Evolutionary conservation across 2,888 invertebrate genomes (phyloP), one percentile per base, ranked within the genome.

Genomic region (Hypolimnas misippus): DNA sequence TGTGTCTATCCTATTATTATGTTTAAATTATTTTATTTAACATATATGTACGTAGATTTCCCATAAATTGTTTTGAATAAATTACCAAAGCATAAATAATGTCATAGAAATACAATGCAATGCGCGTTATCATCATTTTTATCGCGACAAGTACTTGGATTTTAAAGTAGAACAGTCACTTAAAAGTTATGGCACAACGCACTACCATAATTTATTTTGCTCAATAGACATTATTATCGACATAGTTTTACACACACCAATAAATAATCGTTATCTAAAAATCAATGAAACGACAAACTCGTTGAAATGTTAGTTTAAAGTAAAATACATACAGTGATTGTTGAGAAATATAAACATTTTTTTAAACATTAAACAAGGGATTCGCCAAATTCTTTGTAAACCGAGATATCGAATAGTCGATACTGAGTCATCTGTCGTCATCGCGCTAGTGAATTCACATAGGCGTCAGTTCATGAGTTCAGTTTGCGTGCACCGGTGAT

Each of bases 401-500:
- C 62, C 46, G 60, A 67, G 69, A 70, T 70, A 73, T 67, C 70
- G 70, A 82, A 80, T 77, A 82, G 75, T 76, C 76, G 76, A 80
- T 82, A 86, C 83, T 89, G 89, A 89, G 85, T 89, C 88, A 87
- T 83, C 83, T 66, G 64, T 69, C 73, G 72, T 73, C 73, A 73
- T 71, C 70, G 65, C 63, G 50, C 59, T 38, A 50, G 57, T 51
- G 55, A 54, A 29, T 44, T 31, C 44, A 38, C 46, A 31, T 17
- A 12, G 35, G 38, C 19, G 17, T 19, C 40, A 17, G 56, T 64
- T 60, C 65, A 63, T 52, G 31, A 49, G 60, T 50, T 72, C 81
- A 89, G 90, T 91, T 83, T 84, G 86, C 87, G 83, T 86, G 89
- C 82, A 89, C 86, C 79, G 77, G 74, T 73, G 81, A 62, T 70